Evolutionary conservation across 2,888 invertebrate species (phyloP).

Genomic region (Lampropteryx suffumata): DNA sequence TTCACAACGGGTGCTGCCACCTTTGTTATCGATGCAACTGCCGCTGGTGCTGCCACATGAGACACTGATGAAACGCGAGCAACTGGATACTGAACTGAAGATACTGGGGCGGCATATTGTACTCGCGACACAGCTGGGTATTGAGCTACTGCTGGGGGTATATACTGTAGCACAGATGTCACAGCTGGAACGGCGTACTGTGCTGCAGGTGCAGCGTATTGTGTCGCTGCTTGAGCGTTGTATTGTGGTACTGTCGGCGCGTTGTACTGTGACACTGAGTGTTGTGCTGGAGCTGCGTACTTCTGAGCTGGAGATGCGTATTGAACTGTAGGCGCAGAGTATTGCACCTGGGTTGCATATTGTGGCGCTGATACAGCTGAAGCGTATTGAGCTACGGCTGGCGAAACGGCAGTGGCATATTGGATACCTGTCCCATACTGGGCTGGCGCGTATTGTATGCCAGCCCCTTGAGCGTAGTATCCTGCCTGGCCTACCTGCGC

Average conservation of each 20-base stretch:
- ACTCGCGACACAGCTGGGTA: conserved; percentile 40
- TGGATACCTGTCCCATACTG: conserved; percentile 30
- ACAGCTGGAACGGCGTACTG: conserved; percentile 42
- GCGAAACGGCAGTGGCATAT: conserved; percentile 30
- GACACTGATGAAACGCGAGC: conserved; percentile 19
- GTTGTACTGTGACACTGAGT: conserved; percentile 42
- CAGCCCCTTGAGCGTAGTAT: conserved; percentile 42
- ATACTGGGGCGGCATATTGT: conserved; percentile 35
- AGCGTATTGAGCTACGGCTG: conserved; percentile 31
- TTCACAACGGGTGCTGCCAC: conserved; percentile 59
- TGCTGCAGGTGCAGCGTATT: conserved; percentile 50
- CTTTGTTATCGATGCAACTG: conserved; percentile 38
- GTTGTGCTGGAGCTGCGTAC: conserved; percentile 43
- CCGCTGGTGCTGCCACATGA: conserved; percentile 38
- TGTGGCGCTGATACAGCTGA: conserved; percentile 37
- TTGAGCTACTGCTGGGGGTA: conserved; percentile 33
- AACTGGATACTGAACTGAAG: conserved; percentile 40
- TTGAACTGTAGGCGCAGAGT: conserved; percentile 40
- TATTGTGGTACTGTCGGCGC: conserved; percentile 39
- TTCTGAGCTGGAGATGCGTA: conserved; percentile 40
- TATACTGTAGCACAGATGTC: conserved; percentile 38
- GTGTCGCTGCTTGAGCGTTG: conserved; percentile 42
- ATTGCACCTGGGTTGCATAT: conserved; percentile 36
- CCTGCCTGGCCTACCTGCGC: conserved; percentile 28
- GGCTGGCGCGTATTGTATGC: conserved; percentile 22